phyloP scores from a whole-genome alignment of 2,888 invertebrate genomes.

The Caenorhabditis sp. region DNA sequence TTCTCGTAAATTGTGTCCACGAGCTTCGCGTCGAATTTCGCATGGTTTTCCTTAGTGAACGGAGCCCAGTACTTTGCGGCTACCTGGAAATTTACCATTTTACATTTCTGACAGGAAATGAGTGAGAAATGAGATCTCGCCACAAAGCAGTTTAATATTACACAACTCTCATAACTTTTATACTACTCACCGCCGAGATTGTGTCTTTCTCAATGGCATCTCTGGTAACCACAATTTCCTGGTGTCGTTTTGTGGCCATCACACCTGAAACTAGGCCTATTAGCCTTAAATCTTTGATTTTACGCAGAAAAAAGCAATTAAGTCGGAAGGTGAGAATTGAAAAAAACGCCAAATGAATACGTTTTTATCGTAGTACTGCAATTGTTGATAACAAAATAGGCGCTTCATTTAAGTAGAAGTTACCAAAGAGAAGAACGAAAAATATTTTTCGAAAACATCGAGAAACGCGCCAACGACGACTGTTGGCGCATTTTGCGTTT shows the following conservation, averaged over 20 bases:
- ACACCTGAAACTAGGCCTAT: too few species aligned
- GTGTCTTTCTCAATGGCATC: constrained; percentile 52
- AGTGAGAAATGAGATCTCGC: too few species aligned
- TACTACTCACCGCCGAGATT: constrained; percentile 37
- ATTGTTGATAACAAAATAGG: too few species aligned
- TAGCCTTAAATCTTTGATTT: too few species aligned
- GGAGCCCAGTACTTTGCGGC: constrained; percentile 95
- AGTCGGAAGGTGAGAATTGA: not conserved
- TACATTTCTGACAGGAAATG: too few species aligned
- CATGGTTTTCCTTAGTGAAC: constrained; percentile 82
- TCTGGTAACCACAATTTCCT: constrained; percentile 37
- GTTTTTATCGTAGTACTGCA: too few species aligned
- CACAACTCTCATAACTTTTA: not conserved
- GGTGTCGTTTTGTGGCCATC: constrained; percentile 34
- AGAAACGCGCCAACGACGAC: not conserved
- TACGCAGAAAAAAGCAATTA: too few species aligned
- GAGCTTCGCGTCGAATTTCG: constrained; percentile 63
- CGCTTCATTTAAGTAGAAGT: not conserved
- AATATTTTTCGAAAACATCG: constrained; percentile 29
- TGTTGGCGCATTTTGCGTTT: not conserved
- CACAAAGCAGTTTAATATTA: too few species aligned
- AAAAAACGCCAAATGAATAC: too few species aligned
- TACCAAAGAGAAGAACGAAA: not conserved
- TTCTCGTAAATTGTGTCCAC: constrained; percentile 69
- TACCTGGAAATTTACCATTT: constrained; percentile 83